phyloP scores from a whole-genome alignment of 2,888 invertebrate genomes.

The Hydriomena furcata region DNA sequence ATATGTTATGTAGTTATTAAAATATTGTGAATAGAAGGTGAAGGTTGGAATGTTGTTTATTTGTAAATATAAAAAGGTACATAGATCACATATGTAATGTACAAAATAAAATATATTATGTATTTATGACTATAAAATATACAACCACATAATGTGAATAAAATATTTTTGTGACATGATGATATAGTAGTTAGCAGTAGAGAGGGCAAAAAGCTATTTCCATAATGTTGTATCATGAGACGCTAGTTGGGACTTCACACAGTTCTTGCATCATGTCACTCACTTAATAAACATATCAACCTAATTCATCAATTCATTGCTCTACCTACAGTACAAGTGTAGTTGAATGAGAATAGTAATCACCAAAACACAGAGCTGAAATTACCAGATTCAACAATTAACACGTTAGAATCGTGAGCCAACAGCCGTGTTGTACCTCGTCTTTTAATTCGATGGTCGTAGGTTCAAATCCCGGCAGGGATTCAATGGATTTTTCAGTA shows the following conservation, averaged over 20 bases:
- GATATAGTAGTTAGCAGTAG: conserved; percentile 60
- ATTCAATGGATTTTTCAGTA: no score
- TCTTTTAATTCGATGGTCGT: no score
- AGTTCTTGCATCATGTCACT: conserved; percentile 75
- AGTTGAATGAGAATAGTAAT: no score
- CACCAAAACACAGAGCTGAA: no score
- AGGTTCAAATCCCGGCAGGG: no score
- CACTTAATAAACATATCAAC: conserved; percentile 68
- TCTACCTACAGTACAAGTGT: no score
- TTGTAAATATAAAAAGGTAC: conserved; percentile 68
- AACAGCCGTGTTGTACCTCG: no score
- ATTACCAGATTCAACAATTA: no score
- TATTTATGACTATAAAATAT: conserved; percentile 63
- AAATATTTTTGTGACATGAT: conserved; percentile 81
- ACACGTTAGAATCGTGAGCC: no score
- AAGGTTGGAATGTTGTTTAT: conserved; percentile 67
- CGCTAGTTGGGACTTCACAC: conserved; percentile 68
- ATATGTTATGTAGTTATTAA: conserved; percentile 41
- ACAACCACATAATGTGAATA: conserved; percentile 60
- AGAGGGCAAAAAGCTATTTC: conserved; percentile 63
- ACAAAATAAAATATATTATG: conserved; percentile 73
- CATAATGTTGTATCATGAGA: conserved; percentile 57
- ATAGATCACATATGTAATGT: conserved; percentile 70
- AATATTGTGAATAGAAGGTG: conserved; percentile 66
- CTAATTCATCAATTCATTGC: conserved; percentile 51